Percentiles rank a stretch among this genome's conserved stretches.
Conservation (phyloP, 2,113 vertebrate species). For the Hystrix cristata region DNA sequence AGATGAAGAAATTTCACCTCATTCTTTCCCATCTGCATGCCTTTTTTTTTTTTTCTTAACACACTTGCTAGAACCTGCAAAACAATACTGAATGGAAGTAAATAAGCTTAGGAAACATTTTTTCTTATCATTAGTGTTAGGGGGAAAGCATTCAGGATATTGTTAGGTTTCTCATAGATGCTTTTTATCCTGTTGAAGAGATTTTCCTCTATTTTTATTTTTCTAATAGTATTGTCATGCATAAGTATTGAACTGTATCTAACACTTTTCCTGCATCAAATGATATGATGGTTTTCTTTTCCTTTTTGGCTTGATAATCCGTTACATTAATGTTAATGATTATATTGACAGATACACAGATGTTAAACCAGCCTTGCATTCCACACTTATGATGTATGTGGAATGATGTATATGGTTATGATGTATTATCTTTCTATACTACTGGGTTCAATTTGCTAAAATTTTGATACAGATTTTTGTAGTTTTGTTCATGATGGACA, state of each 20-base stretch:
- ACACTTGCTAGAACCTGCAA: not conserved
- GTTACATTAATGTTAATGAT: not conserved
- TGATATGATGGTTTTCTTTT: not conserved
- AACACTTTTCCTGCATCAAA: not conserved
- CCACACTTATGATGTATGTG: not conserved
- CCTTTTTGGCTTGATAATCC: not conserved
- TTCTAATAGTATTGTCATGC: not conserved
- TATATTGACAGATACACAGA: not conserved
- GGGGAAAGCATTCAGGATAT: not conserved
- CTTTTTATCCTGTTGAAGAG: slow-evolving; percentile 28
- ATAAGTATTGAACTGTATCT: not conserved
- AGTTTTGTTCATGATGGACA: not conserved
- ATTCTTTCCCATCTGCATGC: not conserved
- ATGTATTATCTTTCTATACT: not conserved
- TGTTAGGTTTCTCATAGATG: not conserved
- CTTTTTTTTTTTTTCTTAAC: slow-evolving; percentile 26
- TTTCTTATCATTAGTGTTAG: not conserved
- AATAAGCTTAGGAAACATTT: not conserved
- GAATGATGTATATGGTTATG: not conserved
- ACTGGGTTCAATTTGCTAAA: not conserved
- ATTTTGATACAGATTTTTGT: slow-evolving; percentile 7
- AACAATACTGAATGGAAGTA: not conserved
- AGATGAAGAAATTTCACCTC: slow-evolving; percentile 17
- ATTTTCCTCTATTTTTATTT: not conserved
- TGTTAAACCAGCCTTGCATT: slow-evolving; percentile 38